phyloP scores from a whole-genome alignment of 2,797 vertebrate genomes.

The Tapirus indicus region DNA sequence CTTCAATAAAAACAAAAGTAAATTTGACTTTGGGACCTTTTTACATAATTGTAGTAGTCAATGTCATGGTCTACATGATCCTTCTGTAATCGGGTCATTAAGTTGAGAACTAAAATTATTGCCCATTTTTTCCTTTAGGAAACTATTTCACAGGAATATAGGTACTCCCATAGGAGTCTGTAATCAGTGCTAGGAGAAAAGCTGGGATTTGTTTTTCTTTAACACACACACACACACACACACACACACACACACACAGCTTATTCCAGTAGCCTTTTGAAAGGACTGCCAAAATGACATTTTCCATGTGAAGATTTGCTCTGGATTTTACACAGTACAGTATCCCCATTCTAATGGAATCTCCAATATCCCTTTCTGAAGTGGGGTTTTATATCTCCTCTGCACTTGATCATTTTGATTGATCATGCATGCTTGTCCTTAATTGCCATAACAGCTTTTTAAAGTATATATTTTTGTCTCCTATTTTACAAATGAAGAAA shows the following conservation, averaged over 20 bases:
- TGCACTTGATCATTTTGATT: neutral
- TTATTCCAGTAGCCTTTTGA: neutral
- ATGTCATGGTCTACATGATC: neutral
- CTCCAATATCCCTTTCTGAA: neutral
- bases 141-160: neutral
- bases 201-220: neutral
- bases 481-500: conserved; percentile 12
- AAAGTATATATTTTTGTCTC: neutral
- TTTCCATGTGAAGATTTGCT: conserved; percentile 14
- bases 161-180: neutral
- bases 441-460: neutral
- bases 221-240: neutral
- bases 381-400: neutral
- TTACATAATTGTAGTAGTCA: neutral
- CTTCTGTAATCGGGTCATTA: neutral
- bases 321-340: neutral
- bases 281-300: neutral
- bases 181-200: conserved; percentile 28
- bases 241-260: neutral
- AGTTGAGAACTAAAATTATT: conserved; percentile 43
- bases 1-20: neutral
- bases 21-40: conserved; percentile 10
- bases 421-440: neutral
- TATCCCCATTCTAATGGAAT: neutral
- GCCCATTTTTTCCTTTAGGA: neutral